Percentiles rank a stretch among this genome's conserved stretches.
These are phyloP conservation scores for Diphyllodes magnificus DNA, from an alignment of 2,113 vertebrate genomes.

Conservation along the genomic window DNA sequence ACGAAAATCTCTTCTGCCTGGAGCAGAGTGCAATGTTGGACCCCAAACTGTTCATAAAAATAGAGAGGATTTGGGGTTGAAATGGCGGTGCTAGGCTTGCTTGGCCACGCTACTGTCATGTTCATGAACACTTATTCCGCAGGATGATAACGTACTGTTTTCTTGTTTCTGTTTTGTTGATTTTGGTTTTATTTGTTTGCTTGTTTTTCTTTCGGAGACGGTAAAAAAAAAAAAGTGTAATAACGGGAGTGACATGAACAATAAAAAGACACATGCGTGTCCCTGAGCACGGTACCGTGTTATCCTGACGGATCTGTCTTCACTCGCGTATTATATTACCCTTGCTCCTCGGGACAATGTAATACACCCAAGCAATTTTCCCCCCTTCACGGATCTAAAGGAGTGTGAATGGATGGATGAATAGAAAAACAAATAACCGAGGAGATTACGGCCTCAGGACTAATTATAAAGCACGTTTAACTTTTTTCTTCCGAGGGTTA, in stretches of 20 bases:
- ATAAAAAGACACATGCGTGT: background rate
- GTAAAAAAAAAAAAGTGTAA: background rate
- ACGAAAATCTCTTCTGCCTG: background rate
- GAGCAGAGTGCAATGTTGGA: background rate
- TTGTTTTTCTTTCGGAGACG: background rate
- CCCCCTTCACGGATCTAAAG: conserved; percentile 8
- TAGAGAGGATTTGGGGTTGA: background rate
- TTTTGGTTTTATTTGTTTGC: background rate
- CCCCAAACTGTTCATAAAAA: background rate
- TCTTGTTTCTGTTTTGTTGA: background rate
- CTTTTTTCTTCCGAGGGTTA: background rate
- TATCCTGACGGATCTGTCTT: conserved; percentile 42
- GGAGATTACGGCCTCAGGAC: conserved; percentile 21
- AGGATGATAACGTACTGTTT: background rate
- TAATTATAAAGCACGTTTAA: conserved; percentile 16
- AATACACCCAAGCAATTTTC: background rate
- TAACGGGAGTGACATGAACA: background rate
- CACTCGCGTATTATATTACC: background rate
- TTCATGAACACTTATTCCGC: background rate
- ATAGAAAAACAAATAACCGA: conserved; percentile 37
- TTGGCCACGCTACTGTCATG: background rate
- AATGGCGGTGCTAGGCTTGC: background rate
- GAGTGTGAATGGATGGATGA: conserved; percentile 41
- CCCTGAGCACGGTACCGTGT: background rate
- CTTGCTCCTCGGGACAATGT: background rate